phyloP scores from a whole-genome alignment of 2,113 vertebrate species.

The Oreocharis arfaki region DNA sequence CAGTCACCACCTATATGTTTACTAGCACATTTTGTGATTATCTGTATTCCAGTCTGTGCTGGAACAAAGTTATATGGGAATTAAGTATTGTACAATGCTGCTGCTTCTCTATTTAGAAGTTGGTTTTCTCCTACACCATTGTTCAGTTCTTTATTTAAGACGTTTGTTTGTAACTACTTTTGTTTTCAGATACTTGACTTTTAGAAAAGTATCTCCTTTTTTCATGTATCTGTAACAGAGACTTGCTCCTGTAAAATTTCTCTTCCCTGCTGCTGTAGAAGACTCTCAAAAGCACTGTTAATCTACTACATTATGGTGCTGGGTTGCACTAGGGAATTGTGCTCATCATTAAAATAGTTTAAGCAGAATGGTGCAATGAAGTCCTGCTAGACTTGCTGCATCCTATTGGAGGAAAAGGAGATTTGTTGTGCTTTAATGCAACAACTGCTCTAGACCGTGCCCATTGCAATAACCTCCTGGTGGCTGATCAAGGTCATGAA shows the following conservation, averaged over 20 bases:
- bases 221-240: neutral
- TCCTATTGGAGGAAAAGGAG: neutral
- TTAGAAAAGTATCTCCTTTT: neutral
- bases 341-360: neutral
- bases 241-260: neutral
- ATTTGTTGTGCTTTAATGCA: neutral
- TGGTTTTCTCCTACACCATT: neutral
- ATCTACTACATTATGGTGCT: neutral
- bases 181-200: neutral
- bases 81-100: neutral
- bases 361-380: neutral
- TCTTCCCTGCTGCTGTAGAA: neutral
- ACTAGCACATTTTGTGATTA: neutral
- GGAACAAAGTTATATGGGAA: neutral
- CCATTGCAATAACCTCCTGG: neutral
- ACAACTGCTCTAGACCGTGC: neutral
- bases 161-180: neutral
- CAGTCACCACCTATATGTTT: neutral
- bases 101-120: neutral
- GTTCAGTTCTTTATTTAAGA: neutral
- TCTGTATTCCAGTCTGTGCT: neutral
- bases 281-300: neutral
- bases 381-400: neutral
- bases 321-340: neutral
- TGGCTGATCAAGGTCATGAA: neutral